These are phyloP conservation scores for Platycercus adscitus DNA, from an alignment of 2,113 vertebrate genomes.

Conservation along the genomic window DNA sequence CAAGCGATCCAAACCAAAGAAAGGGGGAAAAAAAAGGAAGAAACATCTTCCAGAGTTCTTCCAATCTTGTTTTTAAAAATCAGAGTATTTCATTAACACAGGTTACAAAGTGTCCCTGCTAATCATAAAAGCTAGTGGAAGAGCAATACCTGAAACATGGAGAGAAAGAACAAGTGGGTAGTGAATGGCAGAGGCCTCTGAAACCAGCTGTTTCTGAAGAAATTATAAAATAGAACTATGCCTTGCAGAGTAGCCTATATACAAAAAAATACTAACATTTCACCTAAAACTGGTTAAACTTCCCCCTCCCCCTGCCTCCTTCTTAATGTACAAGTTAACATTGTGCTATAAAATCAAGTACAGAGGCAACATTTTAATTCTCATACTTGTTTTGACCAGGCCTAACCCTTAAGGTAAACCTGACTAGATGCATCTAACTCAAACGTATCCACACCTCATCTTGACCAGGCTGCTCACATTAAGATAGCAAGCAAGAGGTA, in stretches of 20 bases:
- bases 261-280: neutral
- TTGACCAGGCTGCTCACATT: neutral
- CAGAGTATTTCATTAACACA: neutral
- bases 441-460: neutral
- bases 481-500: neutral
- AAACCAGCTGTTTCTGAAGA: neutral
- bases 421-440: neutral
- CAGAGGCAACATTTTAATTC: neutral
- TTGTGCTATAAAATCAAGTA: neutral
- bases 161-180: neutral
- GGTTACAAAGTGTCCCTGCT: neutral
- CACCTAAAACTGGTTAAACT: neutral
- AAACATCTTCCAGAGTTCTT: neutral
- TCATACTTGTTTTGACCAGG: neutral
- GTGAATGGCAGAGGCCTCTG: neutral
- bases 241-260: neutral
- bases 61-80: neutral
- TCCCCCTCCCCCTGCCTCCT: rapidly evolving
- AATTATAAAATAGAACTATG: neutral
- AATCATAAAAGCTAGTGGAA: neutral
- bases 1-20: neutral
- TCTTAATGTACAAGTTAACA: neutral
- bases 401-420: neutral
- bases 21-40: too few relatives aligned
- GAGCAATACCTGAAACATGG: neutral